These are phyloP conservation scores for Eueremaeus valkanovi DNA, from an alignment of 2,888 invertebrate species.

Conservation along the genomic window DNA sequence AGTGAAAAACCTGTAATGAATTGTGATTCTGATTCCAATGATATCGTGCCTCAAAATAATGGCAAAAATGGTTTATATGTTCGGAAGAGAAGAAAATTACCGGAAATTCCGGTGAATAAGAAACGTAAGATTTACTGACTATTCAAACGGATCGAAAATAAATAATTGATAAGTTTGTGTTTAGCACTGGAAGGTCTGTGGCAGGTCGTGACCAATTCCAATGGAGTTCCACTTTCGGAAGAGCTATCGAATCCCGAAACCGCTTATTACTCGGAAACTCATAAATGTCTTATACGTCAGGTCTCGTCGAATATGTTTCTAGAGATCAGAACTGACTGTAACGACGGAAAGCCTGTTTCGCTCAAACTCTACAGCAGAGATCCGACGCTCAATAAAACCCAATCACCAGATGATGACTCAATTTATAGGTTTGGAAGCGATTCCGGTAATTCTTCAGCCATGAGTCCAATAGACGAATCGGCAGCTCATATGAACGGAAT, in stretches of 20 bases:
- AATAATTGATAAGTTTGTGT: constrained; percentile 50
- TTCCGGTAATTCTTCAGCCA: neutral
- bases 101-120: constrained; percentile 77
- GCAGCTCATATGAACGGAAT: neutral
- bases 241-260: neutral
- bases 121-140: constrained; percentile 46
- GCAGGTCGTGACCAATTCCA: constrained; percentile 50
- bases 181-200: constrained; percentile 43
- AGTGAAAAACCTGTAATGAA: neutral
- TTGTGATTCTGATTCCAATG: neutral
- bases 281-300: constrained; percentile 35
- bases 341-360: constrained; percentile 25
- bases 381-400: neutral
- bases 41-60: neutral
- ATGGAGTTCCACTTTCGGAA: constrained; percentile 18
- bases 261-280: constrained; percentile 47
- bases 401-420: neutral
- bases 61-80: neutral
- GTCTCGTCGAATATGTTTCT: constrained; percentile 40
- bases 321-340: constrained; percentile 34
- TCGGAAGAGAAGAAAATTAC: constrained; percentile 72
- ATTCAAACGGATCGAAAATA: constrained; percentile 57
- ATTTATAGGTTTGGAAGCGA: neutral
- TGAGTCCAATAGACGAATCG: neutral
- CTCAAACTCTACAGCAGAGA: constrained; percentile 15